Conservation (phyloP, 2,113 vertebrate genomes). For the Crypturellus undulatus region DNA sequence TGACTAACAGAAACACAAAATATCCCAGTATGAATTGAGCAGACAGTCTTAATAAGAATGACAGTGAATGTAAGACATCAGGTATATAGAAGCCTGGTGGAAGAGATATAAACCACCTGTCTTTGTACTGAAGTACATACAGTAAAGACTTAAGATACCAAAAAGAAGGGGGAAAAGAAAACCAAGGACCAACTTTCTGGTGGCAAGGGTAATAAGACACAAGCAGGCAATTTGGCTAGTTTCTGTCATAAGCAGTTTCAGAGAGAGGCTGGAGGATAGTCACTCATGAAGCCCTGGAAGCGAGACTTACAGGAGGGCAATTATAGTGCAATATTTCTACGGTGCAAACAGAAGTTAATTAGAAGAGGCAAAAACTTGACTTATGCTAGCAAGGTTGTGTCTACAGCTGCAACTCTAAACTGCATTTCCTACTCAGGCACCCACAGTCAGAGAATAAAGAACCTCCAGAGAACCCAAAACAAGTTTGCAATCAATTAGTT, state of each 20-base stretch:
- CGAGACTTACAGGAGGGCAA: neutral
- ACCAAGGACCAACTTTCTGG: neutral
- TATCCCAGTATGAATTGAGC: neutral
- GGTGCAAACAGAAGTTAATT: neutral
- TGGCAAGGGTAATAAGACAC: neutral
- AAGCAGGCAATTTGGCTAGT: neutral
- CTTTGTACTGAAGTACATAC: neutral
- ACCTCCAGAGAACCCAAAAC: neutral
- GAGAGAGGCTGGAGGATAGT: neutral
- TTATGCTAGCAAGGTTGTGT: neutral
- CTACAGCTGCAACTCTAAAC: neutral
- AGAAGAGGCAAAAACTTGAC: neutral
- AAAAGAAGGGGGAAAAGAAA: neutral
- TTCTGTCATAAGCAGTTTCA: neutral
- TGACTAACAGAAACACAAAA: neutral
- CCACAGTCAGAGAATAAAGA: neutral
- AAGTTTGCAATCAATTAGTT: neutral
- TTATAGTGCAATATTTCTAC: neutral
- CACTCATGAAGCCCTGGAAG: neutral
- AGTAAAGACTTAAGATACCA: neutral
- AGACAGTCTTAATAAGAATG: neutral
- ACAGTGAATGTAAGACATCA: neutral
- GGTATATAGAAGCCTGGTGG: neutral
- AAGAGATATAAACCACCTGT: neutral
- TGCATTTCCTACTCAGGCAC: too few species aligned